Evolutionary conservation across 1,140 invertebrate genomes (phyloP).

Genomic region (Eumaeus atala): DNA sequence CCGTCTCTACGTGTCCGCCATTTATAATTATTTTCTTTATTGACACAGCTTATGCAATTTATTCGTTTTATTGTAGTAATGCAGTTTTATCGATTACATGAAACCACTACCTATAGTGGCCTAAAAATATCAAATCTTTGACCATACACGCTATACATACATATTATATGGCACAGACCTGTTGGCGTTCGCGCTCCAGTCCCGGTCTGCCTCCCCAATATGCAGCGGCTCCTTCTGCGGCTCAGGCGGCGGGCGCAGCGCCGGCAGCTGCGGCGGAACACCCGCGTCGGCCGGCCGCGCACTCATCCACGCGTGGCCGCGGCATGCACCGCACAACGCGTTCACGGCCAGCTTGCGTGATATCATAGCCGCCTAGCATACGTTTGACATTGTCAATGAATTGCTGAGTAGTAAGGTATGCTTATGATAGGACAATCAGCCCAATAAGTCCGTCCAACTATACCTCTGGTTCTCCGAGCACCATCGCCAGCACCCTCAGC

Average conservation of each 20-base stretch:
- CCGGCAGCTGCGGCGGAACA: slow-evolving; percentile 23
- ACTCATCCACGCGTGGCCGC: slow-evolving; percentile 37
- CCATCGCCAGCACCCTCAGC: slow-evolving; percentile 27
- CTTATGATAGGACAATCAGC: too few species aligned
- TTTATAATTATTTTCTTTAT: too few species aligned
- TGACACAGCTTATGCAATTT: too few species aligned
- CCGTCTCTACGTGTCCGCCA: too few species aligned
- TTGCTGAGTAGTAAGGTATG: too few species aligned
- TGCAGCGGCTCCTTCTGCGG: background rate
- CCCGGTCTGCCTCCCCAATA: too few species aligned
- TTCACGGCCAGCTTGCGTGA: slow-evolving; percentile 35
- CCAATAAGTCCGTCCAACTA: too few species aligned
- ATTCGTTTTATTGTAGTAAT: too few species aligned
- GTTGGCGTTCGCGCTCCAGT: slow-evolving; percentile 3
- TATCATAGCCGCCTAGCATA: slow-evolving; percentile 43
- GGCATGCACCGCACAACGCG: slow-evolving; percentile 40
- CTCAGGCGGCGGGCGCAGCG: slow-evolving; percentile 17
- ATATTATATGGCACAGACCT: too few species aligned
- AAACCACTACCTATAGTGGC: too few species aligned
- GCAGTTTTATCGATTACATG: too few species aligned
- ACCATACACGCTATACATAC: background rate
- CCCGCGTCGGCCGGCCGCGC: slow-evolving; percentile 30
- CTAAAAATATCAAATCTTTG: too few species aligned
- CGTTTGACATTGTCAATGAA: background rate
- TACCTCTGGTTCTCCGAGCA: slow-evolving; percentile 51